These are phyloP conservation scores for Pluvianellus socialis DNA, from an alignment of 2,113 vertebrate species.

Conservation along the genomic window DNA sequence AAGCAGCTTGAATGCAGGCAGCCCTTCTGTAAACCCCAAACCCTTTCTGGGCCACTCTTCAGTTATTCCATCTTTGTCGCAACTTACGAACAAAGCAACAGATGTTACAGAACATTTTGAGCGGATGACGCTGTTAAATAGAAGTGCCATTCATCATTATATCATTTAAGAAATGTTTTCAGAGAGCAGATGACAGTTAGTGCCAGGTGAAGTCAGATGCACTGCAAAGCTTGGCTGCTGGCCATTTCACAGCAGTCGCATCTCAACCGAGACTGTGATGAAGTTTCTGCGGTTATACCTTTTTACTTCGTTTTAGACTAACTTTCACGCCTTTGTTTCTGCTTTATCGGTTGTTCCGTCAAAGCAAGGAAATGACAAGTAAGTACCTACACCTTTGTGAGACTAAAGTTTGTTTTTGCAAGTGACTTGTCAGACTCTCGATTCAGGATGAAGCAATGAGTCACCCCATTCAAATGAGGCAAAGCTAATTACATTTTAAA, in stretches of 20 bases:
- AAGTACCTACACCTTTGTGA: background rate
- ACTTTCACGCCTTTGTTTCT: background rate
- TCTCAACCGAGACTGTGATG: background rate
- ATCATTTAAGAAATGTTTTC: conserved; percentile 2
- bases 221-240: background rate
- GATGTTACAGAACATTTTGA: background rate
- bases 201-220: conserved; percentile 1
- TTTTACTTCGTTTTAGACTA: background rate
- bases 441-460: background rate
- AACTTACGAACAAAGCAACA: background rate
- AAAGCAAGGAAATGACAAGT: background rate
- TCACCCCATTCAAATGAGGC: conserved; percentile 3
- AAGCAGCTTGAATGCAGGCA: background rate
- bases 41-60: background rate
- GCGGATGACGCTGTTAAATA: background rate
- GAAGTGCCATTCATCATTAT: background rate
- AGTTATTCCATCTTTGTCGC: background rate
- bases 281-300: background rate
- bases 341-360: background rate
- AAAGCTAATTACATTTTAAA: conserved; percentile 15
- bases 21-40: background rate
- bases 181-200: background rate
- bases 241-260: background rate
- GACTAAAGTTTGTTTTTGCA: conserved; percentile 20
- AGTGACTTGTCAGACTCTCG: background rate